Conservation (phyloP, 2,797 vertebrate genomes). For the Melanogrammus aeglefinus region DNA sequence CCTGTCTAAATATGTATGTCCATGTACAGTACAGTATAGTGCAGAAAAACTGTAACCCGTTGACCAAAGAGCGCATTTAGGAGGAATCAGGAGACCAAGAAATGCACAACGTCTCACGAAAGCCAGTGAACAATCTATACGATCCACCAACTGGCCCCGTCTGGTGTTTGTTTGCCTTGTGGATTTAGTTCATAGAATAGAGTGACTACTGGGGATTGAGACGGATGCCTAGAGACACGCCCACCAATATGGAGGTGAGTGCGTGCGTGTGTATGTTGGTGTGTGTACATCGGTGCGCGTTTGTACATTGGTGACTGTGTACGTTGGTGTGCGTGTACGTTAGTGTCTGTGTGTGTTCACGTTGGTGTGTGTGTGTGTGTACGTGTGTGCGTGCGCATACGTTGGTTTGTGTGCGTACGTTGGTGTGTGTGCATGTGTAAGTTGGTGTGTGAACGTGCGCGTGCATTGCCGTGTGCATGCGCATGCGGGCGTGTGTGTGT, state of each 20-base stretch:
- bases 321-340: neutral
- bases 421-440: neutral
- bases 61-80: neutral
- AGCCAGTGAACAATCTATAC: neutral
- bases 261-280: neutral
- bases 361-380: neutral
- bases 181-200: neutral
- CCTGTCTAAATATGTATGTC: too few relatives aligned
- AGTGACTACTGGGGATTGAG: neutral
- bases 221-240: neutral
- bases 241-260: neutral
- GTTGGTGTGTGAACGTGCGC: constrained; percentile 15
- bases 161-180: neutral
- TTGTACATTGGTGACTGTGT: neutral
- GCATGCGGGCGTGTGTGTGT: constrained; percentile 16
- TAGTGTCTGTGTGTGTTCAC: neutral
- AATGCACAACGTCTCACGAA: neutral
- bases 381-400: neutral
- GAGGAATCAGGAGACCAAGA: too few relatives aligned
- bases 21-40: neutral
- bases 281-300: neutral
- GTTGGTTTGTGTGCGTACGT: neutral
- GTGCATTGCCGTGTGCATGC: constrained; percentile 20
- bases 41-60: neutral
- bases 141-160: neutral